A percentile compares a stretch with the other conserved stretches of the same genome.
Conservation (phyloP, 2,113 vertebrate genomes). For the Epinephelus moara region DNA sequence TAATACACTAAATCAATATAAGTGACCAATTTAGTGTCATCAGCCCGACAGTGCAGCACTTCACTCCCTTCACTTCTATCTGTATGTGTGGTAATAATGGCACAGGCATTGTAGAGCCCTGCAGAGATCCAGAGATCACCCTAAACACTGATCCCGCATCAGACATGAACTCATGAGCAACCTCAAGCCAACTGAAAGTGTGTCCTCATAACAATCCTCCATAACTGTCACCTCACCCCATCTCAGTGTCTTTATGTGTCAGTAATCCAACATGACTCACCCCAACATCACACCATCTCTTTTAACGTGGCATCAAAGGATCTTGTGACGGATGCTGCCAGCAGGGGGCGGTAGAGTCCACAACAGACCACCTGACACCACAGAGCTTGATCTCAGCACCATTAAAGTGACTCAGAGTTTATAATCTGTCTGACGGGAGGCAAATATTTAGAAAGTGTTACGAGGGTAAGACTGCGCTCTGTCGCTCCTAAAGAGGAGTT, state of each 20-base stretch:
- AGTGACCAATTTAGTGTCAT: slow-evolving; percentile 2
- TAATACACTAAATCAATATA: neutral
- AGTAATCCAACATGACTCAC: neutral
- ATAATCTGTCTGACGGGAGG: neutral
- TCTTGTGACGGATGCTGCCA: slow-evolving; percentile 26
- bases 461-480: too few relatives aligned
- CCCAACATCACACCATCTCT: neutral
- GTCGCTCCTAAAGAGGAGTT: neutral
- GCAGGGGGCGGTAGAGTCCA: slow-evolving; percentile 65
- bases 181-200: neutral
- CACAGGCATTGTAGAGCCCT: slow-evolving; percentile 67
- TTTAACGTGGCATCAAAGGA: neutral
- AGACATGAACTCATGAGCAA: neutral
- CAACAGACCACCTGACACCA: neutral
- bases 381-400: neutral
- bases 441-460: neutral
- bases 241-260: neutral
- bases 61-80: neutral
- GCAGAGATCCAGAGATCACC: neutral
- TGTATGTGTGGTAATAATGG: slow-evolving; percentile 44
- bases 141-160: slow-evolving; percentile 24
- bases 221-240: neutral
- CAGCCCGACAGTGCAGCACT: neutral
- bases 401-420: neutral
- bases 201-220: neutral